Base-by-base conservation (phyloP, 2,888 invertebrate genomes). In the Eustalomyia histrio region DNA sequence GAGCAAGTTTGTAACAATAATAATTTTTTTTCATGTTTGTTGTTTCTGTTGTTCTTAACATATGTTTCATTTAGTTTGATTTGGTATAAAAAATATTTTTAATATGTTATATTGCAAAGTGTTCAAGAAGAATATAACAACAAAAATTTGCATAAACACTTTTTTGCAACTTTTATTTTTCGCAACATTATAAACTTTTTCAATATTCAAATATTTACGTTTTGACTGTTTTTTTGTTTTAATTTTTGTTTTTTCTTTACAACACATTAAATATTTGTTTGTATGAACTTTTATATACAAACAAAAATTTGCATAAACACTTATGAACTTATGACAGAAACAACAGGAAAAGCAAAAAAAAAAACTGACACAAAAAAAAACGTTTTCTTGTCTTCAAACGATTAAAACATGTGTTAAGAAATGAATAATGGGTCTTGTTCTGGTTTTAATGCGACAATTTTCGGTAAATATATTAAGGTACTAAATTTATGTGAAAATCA, bases 121-220 rank as follows among this genome's bases (percentile, higher is more conserved):
- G 58, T 65, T 53, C 9, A 57, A 60, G 24, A 61, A 50, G 35
- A 53, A 29, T 29, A 29, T 29, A 64, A 65, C 17, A 76, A 67
- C 21, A 69, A 72, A 58, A 53, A 76, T 73, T 64, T 73, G 53
- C 80, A 68, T 68, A 73, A 80, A 52, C 50, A 57, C 65, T 80
- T 80, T 80, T 80, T 63, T 71, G 33, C 35, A 43, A 68, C 43
- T 60, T 63, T 16, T 43, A 12, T 29, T 64, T 55, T 52, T 63
- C 55, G 63, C 29, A 53, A 57, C 55, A 47, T 71, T 10, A 39
- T n/a, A 72, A 80, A 76, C 67, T 76, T 80, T 80, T 78, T 55
- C 71, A 82, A 78, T 78, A 79, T 75, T 67, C 81, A 81, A 78
- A 71, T 79, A 82, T 75, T 76, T 74, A 33, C 53, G 29, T 63